A percentile compares a stretch with the other conserved stretches of the same genome.
These are phyloP conservation scores for Drosophila eohydei DNA, from an alignment of 2,888 invertebrate species.

Conservation along the genomic window DNA sequence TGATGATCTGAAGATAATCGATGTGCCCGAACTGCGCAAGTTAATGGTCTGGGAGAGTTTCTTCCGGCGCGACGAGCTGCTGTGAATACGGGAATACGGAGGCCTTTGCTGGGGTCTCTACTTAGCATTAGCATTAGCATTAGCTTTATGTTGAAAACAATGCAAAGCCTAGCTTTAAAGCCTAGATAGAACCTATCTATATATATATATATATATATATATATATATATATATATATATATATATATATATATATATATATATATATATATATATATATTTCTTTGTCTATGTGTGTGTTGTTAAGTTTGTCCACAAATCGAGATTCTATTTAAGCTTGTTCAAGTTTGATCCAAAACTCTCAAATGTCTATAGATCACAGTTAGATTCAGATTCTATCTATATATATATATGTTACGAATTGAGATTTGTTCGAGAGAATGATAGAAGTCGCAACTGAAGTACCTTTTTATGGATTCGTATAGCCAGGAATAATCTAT, in stretches of 20 bases:
- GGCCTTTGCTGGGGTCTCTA: constrained; percentile 19
- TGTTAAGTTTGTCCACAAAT: constrained; percentile 67
- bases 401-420: constrained; percentile 6
- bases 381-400: constrained; percentile 7
- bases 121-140: constrained; percentile 39
- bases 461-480: constrained; percentile 68
- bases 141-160: constrained; percentile 65
- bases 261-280: constrained; percentile 20
- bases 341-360: constrained; percentile 51
- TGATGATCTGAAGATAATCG: constrained; percentile 82
- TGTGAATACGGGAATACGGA: constrained; percentile 56
- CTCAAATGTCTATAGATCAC: constrained; percentile 13
- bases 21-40: constrained; percentile 83
- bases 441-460: constrained; percentile 76
- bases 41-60: constrained; percentile 83
- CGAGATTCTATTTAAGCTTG: constrained; percentile 55
- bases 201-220: constrained; percentile 12
- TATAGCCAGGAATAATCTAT: constrained; percentile 17
- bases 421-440: constrained; percentile 27
- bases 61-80: constrained; percentile 77
- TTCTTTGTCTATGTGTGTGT: constrained; percentile 24
- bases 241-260: constrained; percentile 23
- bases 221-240: constrained; percentile 25
- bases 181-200: constrained; percentile 33
- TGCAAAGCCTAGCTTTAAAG: constrained; percentile 68